Conservation (phyloP, 2,113 vertebrate genomes). For the Daubentonia madagascariensis region DNA sequence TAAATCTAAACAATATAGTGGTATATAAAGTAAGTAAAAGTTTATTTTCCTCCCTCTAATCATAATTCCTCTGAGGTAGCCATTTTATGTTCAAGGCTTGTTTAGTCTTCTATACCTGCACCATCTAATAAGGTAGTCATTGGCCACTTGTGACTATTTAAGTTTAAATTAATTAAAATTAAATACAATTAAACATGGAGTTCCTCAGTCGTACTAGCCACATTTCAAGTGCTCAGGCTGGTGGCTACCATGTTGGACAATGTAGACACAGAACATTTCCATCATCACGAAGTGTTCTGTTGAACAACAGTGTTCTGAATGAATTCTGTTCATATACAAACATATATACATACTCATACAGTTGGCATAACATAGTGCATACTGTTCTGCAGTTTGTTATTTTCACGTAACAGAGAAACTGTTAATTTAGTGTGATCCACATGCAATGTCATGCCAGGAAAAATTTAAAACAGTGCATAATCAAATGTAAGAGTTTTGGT, state of each 20-base stretch:
- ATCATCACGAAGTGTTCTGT: background rate
- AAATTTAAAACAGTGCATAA: background rate
- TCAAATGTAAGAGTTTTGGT: background rate
- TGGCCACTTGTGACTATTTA: background rate
- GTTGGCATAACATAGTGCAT: conserved; percentile 30
- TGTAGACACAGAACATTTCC: background rate
- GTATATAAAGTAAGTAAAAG: background rate
- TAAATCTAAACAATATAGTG: background rate
- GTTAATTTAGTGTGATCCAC: conserved; percentile 48
- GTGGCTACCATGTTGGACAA: background rate
- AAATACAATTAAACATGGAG: background rate
- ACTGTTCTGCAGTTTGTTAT: conserved; percentile 40
- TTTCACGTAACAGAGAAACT: conserved; percentile 44
- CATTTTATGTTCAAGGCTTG: background rate
- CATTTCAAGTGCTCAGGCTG: background rate
- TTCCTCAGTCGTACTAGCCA: background rate
- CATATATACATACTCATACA: background rate
- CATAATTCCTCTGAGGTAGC: background rate
- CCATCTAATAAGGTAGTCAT: background rate
- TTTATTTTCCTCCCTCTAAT: background rate
- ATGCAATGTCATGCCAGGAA: conserved; percentile 52
- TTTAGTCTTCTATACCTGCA: background rate
- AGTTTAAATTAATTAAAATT: background rate
- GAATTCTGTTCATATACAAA: background rate
- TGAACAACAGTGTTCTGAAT: background rate